These are phyloP conservation scores for Catharus bicknelli DNA, from an alignment of 2,113 vertebrate species.

Conservation along the genomic window DNA sequence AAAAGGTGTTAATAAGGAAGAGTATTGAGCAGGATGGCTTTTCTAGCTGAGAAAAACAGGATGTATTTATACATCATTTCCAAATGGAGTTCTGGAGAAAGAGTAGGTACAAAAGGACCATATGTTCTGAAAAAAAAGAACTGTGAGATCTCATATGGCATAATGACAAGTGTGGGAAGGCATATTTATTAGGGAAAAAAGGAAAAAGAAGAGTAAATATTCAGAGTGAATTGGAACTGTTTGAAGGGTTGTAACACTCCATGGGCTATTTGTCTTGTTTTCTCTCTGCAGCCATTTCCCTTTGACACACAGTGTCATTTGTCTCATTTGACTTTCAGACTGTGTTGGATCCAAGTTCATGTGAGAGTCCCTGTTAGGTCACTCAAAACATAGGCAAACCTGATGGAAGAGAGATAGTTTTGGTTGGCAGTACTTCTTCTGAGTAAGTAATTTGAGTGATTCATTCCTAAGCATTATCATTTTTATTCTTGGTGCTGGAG, in stretches of 20 bases:
- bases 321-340: background rate
- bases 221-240: background rate
- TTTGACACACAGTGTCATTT: background rate
- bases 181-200: background rate
- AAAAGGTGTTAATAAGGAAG: constrained; percentile 17
- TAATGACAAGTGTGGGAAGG: constrained; percentile 5
- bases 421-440: background rate
- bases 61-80: constrained; percentile 22
- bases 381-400: background rate
- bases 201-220: background rate
- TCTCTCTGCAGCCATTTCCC: background rate
- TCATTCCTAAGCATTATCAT: background rate
- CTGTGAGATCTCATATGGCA: background rate
- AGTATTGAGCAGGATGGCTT: background rate
- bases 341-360: background rate
- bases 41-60: constrained; percentile 40
- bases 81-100: constrained; percentile 23
- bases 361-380: background rate
- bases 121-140: constrained; percentile 14
- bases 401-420: background rate
- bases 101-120: constrained; percentile 15
- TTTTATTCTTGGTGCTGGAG: background rate
- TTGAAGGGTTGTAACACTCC: background rate
- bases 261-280: background rate
- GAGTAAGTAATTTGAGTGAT: constrained; percentile 21